Evolutionary conservation across 2,888 invertebrate species (phyloP), one percentile per base, ranked within the genome.

Genomic region (Anorthoa munda): DNA sequence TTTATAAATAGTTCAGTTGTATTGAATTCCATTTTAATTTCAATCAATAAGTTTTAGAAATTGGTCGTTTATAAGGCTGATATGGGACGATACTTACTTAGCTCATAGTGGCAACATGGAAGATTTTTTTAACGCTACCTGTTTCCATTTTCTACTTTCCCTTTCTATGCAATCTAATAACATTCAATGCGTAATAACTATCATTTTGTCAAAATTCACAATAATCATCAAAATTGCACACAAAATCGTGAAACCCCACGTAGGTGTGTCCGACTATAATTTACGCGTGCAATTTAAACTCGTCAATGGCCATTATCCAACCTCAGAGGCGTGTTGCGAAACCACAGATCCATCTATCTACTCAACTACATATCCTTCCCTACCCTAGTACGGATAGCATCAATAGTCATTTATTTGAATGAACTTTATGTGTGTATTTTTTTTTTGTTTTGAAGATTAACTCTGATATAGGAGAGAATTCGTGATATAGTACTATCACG

Each of bases 261-360:
- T 66, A n/a, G 31, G 26, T 61, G 45, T 17, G 63, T 48, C 46
- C 5, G 18, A 56, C 59, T 72, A 72, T 72, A 72, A 76, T 79
- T 66, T 66, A 39, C 23, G 39, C 53, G 65, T 61, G 70, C 59
- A 82, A 76, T 69, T 79, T 79, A 76, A 75, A 72, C 53, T 75
- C 67, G 59, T 73, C 75, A 65, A 67, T 84, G 60, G 74, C 71
- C 66, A 68, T 51, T 81, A 74, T 64, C 59, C 53, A 45, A 74
- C 77, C 82, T 67, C 66, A 72, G 74, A 79, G 76, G 70, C 77
- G 55, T 86, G 86, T 82, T 84, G 65, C 70, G 21, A 64, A 72
- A 82, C 79, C 84, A 12, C 85, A 23, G 65, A 74, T 77, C 67
- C 70, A 65, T 68, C 61, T 58, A 76, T 77, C n/a, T n/a, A n/a